Evolutionary conservation across 2,113 vertebrate genomes (phyloP), one percentile per base, ranked within the genome.

Genomic region (Micronisus gabar): DNA sequence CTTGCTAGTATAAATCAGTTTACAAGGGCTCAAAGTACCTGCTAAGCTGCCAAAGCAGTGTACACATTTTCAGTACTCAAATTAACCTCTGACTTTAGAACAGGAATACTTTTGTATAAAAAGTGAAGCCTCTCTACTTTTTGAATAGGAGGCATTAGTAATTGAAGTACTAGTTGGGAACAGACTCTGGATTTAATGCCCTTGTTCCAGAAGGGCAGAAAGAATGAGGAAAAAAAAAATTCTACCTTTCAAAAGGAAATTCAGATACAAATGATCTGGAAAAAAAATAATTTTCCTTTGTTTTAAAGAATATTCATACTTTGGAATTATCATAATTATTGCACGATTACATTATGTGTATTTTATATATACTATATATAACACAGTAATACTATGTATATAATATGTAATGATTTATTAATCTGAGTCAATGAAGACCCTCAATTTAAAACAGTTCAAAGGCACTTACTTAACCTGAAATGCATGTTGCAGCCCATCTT

Each of bases 1-100:
- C 94, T 93, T 94, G 43, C 43, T 97, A 76, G 81, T 95, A 92
- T 89, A 94, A 96, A 97, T 88, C 74, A 92, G 86, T 94, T 95
- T 96, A 94, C 81, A 95, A 97, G 65, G 21, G 80, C 86, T 94
- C 53, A 65, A 94, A 95, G 73, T 81, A 93, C 79, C 70, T 87
- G 88, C 93, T 93, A 93, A 87, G 82, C 88, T 91, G 76, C 68
- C 66, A 79, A 73, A 91, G 48, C 19, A 61, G 22, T 9, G 36
- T 56, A 71, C 52, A 25, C 32, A 52, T 79, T 94, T 93, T 72
- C 92, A 81, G 65, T 21, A 34, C 41, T 85, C 62, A 91, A 82
- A 89, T 88, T 93, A 94, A 88, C 62, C 63, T 93, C 62, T 93
- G 68, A 68, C 59, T 89, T 93, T 32, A 47, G 41, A 66, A 43